A percentile compares a stretch with the other conserved stretches of the same genome.
Conservation (phyloP, 2,888 invertebrate species). For the Labia minor region DNA sequence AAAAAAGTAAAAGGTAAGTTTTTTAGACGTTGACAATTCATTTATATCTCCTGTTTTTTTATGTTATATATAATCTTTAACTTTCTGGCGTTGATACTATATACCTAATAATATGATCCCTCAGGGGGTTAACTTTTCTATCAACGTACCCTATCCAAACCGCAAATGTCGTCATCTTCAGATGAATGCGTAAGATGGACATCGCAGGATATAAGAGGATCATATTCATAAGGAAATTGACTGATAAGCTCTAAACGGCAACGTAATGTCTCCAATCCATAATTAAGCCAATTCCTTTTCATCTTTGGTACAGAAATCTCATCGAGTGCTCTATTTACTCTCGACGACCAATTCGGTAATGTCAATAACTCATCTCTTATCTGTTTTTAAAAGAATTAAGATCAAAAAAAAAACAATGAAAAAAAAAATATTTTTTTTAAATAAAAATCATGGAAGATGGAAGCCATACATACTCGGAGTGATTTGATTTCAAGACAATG, state of each 20-base stretch:
- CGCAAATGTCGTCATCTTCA: background rate
- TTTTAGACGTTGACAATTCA: too few relatives aligned
- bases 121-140: too few relatives aligned
- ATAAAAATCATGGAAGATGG: background rate
- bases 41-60: too few relatives aligned
- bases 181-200: background rate
- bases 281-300: background rate
- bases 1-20: too few relatives aligned
- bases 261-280: background rate
- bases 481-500: constrained; percentile 14
- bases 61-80: too few relatives aligned
- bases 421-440: background rate
- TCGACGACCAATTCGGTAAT: constrained; percentile 14
- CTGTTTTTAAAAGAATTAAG: background rate
- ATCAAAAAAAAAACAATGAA: background rate
- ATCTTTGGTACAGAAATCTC: background rate
- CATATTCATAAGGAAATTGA: background rate
- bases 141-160: background rate
- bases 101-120: too few relatives aligned
- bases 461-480: constrained; percentile 17
- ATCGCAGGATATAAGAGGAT: background rate
- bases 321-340: background rate
- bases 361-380: constrained; percentile 14
- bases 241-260: background rate
- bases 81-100: too few relatives aligned